Conservation (phyloP, 2,888 invertebrate genomes). For the Lacanobia oleracea region DNA sequence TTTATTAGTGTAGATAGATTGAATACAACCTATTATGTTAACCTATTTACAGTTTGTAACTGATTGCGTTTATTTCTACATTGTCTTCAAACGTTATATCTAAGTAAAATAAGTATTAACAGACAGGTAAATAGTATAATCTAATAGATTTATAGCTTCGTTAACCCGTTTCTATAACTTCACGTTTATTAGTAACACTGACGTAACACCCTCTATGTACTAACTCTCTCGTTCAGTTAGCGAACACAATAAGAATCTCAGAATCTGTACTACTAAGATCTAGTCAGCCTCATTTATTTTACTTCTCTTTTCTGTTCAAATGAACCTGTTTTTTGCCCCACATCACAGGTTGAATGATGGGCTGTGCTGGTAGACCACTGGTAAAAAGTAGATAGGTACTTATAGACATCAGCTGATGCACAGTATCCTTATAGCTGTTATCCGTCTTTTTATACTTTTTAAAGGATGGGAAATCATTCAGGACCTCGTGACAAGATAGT, state of each 20-base stretch:
- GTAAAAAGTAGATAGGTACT: background rate
- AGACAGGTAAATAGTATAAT: background rate
- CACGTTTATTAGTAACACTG: conserved; percentile 13
- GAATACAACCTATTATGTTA: too few species aligned
- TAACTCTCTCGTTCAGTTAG: background rate
- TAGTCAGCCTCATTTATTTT: background rate
- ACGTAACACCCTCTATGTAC: conserved; percentile 14
- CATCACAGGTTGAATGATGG: background rate
- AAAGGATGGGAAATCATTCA: too few species aligned
- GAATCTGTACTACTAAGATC: too few species aligned
- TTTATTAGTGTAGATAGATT: too few species aligned
- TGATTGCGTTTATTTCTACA: too few species aligned
- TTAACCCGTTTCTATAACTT: conserved; percentile 20
- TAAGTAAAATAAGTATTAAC: background rate
- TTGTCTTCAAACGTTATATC: background rate
- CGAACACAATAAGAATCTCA: too few species aligned
- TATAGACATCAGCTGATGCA: too few species aligned
- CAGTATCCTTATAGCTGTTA: too few species aligned
- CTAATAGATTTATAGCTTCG: conserved; percentile 5
- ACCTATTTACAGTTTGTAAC: too few species aligned
- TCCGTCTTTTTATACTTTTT: too few species aligned
- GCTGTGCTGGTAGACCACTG: background rate
- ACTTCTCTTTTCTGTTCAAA: background rate
- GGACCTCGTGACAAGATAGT: too few species aligned
- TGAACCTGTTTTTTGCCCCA: background rate